Evolutionary conservation across 2,797 vertebrate species (phyloP), one percentile per base, ranked within the genome.

Genomic region (Novumbra hubbsi): DNA sequence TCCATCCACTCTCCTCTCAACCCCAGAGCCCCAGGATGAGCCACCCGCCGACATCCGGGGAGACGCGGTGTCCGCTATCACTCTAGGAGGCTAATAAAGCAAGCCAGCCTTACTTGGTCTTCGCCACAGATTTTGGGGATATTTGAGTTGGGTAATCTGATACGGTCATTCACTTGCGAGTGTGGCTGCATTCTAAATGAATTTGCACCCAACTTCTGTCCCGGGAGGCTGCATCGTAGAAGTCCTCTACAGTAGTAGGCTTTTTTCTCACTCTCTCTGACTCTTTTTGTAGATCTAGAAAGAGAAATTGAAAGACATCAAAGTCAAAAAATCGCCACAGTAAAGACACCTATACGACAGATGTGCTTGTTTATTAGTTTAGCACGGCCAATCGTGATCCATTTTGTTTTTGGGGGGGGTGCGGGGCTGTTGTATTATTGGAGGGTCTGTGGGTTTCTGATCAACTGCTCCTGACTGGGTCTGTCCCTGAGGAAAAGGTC

Each of bases 91-190:
- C 85, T 88, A 88, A 87, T 87, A 87, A 85, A 87, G 84, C 87
- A 78, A 84, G 82, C 80, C 81, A 81, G 81, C 84, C 87, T 87
- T 87, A 85, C 85, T 62, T 80, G 82, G 81, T 78, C 84, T 80
- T 81, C 84, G 81, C 77, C 81, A 81, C 83, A 30, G 84, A 85
- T 84, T 87, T 85, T 85, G 86, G 83, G 82, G 81, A 80, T 86
- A 86, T 88, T 87, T 88, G 85, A 84, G 87, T 87, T 83, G 71
- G 81, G 87, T 88, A 88, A 88, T 81, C 87, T 85, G 87, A 88
- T 88, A 85, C 86, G 85, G 87, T 88, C 87, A 88, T 84, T 85
- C 84, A 83, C 80, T 85, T 79, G 74, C 82, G 83, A 85, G 85
- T 80, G 80, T 75, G 83, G 83, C 81, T 86, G 87, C 84, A 86